Percentiles rank a stretch among this genome's conserved stretches.
phyloP scores from a whole-genome alignment of 2,888 invertebrate genomes.

The Acheta domesticus region DNA sequence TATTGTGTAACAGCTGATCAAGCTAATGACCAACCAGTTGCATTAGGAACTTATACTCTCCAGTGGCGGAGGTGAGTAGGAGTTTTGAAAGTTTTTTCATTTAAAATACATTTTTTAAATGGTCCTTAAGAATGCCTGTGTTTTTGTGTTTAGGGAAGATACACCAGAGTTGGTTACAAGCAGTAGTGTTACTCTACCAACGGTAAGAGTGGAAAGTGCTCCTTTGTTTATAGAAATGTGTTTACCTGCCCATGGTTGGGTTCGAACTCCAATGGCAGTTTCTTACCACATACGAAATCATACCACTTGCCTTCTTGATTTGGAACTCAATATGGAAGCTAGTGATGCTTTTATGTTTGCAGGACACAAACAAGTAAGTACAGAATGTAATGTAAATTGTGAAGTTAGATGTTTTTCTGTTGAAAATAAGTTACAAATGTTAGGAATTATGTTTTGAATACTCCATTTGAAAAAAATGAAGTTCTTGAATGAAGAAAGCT shows the following conservation, averaged over 20 bases:
- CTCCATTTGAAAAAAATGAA: background rate
- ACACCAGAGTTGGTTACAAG: constrained; percentile 44
- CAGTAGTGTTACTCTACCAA: constrained; percentile 56
- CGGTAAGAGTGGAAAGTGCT: constrained; percentile 54
- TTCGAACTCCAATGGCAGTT: constrained; percentile 67
- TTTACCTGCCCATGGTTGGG: constrained; percentile 69
- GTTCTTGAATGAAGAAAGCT: background rate
- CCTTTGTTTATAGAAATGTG: constrained; percentile 46
- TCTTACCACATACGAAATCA: constrained; percentile 70
- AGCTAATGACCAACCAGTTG: constrained; percentile 50
- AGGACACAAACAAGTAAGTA: constrained; percentile 81
- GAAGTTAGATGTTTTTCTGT: no score
- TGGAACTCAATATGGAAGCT: constrained; percentile 72
- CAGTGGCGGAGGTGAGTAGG: constrained; percentile 54
- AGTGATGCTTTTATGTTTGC: constrained; percentile 93
- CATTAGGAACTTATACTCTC: constrained; percentile 54
- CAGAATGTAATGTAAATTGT: background rate
- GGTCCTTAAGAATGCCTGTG: background rate
- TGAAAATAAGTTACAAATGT: no score
- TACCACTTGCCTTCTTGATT: constrained; percentile 65
- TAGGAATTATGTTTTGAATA: no score
- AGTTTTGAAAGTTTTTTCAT: background rate
- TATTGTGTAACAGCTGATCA: constrained; percentile 49
- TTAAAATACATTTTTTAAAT: no score
- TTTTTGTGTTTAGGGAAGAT: background rate